phyloP scores from a whole-genome alignment of 2,888 invertebrate genomes.

The Coenonympha glycerion region DNA sequence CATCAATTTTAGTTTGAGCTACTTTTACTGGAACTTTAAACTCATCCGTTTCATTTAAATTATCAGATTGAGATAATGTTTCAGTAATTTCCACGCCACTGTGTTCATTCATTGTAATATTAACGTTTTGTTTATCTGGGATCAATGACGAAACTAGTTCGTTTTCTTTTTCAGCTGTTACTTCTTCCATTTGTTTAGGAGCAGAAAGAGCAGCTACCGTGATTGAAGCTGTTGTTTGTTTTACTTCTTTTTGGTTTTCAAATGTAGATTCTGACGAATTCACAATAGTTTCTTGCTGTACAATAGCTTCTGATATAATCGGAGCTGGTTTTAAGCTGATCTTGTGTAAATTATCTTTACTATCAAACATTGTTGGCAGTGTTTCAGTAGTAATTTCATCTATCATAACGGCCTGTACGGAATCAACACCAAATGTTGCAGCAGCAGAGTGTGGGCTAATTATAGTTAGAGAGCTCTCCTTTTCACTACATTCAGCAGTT shows the following conservation, averaged over 20 bases:
- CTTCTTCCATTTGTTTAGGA: conserved; percentile 74
- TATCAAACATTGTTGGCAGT: conserved; percentile 50
- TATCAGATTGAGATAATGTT: conserved; percentile 73
- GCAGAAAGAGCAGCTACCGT: conserved; percentile 70
- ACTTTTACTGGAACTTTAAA: conserved; percentile 52
- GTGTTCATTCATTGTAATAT: conserved; percentile 55
- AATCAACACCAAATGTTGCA: conserved; percentile 44
- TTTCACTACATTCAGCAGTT: conserved; percentile 74
- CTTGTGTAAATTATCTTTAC: conserved; percentile 36
- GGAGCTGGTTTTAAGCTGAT: conserved; percentile 54
- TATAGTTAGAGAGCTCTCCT: conserved; percentile 57
- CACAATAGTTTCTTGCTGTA: conserved; percentile 73
- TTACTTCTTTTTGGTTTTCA: conserved; percentile 34
- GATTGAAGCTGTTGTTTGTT: conserved; percentile 58
- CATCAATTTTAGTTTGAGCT: conserved; percentile 51
- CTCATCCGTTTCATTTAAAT: conserved; percentile 58
- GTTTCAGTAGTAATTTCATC: conserved; percentile 69
- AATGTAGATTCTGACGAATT: conserved; percentile 62
- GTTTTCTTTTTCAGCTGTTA: conserved; percentile 77
- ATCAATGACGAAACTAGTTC: conserved; percentile 44
- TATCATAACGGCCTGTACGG: conserved; percentile 67
- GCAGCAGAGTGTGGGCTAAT: conserved; percentile 34
- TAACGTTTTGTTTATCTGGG: conserved; percentile 64
- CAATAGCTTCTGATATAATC: conserved; percentile 75
- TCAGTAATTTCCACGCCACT: conserved; percentile 75